Evolutionary conservation across 1,140 invertebrate genomes (phyloP).

Genomic region (Spodoptera frugiperda): DNA sequence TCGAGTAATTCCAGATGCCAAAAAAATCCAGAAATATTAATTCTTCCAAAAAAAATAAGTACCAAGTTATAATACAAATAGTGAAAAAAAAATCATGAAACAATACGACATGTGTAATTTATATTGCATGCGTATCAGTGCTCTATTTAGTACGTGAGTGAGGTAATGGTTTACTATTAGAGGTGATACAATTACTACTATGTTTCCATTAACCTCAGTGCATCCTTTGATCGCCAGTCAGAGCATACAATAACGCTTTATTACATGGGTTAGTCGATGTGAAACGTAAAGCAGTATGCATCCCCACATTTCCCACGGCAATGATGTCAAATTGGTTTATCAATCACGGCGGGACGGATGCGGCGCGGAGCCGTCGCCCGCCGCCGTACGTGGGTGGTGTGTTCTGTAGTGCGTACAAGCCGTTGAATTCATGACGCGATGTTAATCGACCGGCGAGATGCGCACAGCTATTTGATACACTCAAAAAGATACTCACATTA

Average conservation of each 20-base stretch:
- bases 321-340: slow-evolving; percentile 79
- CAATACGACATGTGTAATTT: background rate
- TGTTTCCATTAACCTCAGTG: slow-evolving; percentile 5
- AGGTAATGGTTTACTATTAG: slow-evolving; percentile 13
- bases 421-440: slow-evolving; percentile 59
- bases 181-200: slow-evolving; percentile 30
- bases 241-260: background rate
- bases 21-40: too few relatives aligned
- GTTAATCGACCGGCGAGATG: slow-evolving; percentile 59
- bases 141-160: background rate
- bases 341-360: slow-evolving; percentile 79
- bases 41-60: background rate
- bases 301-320: slow-evolving; percentile 79
- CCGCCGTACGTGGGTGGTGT: slow-evolving; percentile 64
- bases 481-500: slow-evolving; percentile 31
- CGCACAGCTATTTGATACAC: slow-evolving; percentile 53
- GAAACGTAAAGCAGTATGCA: slow-evolving; percentile 51
- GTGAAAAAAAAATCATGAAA: background rate
- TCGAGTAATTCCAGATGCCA: too few relatives aligned
- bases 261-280: slow-evolving; percentile 33
- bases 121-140: background rate
- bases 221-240: slow-evolving; percentile 5
- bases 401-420: slow-evolving; percentile 53
- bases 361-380: slow-evolving; percentile 68
- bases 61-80: too few relatives aligned